phyloP scores from a whole-genome alignment of 2,797 vertebrate genomes.

The Gadopsis bispinosus region DNA sequence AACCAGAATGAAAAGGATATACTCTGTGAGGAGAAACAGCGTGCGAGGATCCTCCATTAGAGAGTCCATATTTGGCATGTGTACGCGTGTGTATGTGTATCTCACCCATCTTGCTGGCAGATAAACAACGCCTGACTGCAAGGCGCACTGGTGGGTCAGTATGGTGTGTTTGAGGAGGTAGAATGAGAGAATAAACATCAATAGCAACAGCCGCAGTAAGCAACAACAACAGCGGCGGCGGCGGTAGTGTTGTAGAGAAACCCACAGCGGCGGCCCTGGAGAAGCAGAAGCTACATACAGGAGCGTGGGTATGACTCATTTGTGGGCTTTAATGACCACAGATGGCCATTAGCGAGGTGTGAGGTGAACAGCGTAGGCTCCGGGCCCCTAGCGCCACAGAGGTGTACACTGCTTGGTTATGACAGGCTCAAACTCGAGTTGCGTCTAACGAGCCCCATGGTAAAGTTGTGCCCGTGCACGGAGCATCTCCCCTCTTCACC shows the following conservation, averaged over 20 bases:
- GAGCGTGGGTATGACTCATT: slow-evolving; percentile 75
- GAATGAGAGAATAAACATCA: slow-evolving; percentile 72
- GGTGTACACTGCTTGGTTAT: slow-evolving; percentile 70
- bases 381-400: slow-evolving; percentile 61
- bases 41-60: slow-evolving; percentile 71
- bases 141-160: slow-evolving; percentile 64
- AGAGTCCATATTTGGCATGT: slow-evolving; percentile 55
- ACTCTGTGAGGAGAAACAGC: slow-evolving; percentile 63
- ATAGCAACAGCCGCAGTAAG: slow-evolving; percentile 63
- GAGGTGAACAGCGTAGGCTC: slow-evolving; percentile 72
- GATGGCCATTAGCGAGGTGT: slow-evolving; percentile 80
- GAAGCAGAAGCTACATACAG: slow-evolving; percentile 56
- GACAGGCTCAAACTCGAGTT: slow-evolving; percentile 80
- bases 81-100: slow-evolving; percentile 32
- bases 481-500: slow-evolving; percentile 39
- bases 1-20: slow-evolving; percentile 75
- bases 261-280: slow-evolving; percentile 42
- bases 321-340: slow-evolving; percentile 79
- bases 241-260: slow-evolving; percentile 44
- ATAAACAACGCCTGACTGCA: slow-evolving; percentile 71
- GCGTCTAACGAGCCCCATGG: slow-evolving; percentile 79
- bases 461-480: slow-evolving; percentile 65
- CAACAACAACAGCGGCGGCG: slow-evolving; percentile 15
- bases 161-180: slow-evolving; percentile 56
- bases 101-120: slow-evolving; percentile 58